Conservation (phyloP, 2,797 vertebrate genomes). For the Liasis olivaceus region DNA sequence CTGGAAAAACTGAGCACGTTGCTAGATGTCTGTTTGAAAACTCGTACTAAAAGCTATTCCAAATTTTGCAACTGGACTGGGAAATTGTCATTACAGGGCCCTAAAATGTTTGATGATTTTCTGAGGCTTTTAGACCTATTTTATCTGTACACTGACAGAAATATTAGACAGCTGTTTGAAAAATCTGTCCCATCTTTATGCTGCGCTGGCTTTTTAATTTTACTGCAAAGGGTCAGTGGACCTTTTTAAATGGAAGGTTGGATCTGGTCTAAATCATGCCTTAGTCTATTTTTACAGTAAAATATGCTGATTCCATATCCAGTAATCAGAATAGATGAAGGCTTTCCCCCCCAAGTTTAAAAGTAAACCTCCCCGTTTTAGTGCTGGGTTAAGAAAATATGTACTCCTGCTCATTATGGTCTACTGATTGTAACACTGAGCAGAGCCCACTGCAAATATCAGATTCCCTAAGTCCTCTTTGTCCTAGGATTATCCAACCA, state of each 20-base stretch:
- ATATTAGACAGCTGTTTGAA: constrained; percentile 79
- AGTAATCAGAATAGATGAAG: constrained; percentile 58
- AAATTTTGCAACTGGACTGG: constrained; percentile 71
- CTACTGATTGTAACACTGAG: neutral
- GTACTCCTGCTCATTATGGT: neutral
- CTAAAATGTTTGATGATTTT: constrained; percentile 71
- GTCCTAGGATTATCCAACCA: neutral
- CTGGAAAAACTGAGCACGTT: constrained; percentile 60
- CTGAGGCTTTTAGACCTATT: constrained; percentile 76
- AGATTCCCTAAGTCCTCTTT: neutral
- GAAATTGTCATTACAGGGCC: constrained; percentile 74
- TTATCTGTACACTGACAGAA: constrained; percentile 77
- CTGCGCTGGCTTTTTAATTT: constrained; percentile 65
- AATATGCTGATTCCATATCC: neutral
- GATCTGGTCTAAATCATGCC: neutral
- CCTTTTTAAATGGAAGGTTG: constrained; percentile 54
- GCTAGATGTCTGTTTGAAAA: constrained; percentile 74
- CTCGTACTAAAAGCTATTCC: constrained; percentile 68
- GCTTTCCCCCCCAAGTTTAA: constrained; percentile 32
- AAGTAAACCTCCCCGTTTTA: constrained; percentile 59
- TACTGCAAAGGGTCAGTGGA: constrained; percentile 66
- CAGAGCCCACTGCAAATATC: neutral
- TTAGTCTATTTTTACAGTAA: neutral
- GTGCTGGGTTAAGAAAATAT: constrained; percentile 23
- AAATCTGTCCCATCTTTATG: constrained; percentile 74